Conservation (phyloP, 2,113 vertebrate genomes). For the Semicossyphus pulcher region DNA sequence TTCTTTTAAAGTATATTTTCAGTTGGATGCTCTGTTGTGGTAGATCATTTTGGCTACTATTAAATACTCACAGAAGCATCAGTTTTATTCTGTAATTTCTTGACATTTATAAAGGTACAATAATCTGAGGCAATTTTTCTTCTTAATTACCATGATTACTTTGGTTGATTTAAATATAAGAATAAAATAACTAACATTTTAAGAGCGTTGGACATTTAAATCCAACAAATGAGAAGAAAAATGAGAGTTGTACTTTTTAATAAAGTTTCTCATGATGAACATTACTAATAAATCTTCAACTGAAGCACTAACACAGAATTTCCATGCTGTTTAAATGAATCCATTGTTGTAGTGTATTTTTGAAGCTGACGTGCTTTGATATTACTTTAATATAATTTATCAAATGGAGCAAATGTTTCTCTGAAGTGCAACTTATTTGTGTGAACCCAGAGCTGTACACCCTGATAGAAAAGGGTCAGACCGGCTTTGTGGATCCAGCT, state of each 20-base stretch:
- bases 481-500: slow-evolving; percentile 61
- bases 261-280: background rate
- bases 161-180: too few species aligned
- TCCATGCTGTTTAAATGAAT: background rate
- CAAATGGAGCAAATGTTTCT: background rate
- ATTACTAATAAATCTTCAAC: background rate
- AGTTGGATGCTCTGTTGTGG: too few species aligned
- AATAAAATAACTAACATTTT: too few species aligned
- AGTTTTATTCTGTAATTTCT: background rate
- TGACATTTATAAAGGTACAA: background rate
- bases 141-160: too few species aligned
- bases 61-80: too few species aligned
- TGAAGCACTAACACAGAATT: too few species aligned
- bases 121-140: background rate
- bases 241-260: background rate
- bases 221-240: background rate
- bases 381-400: too few species aligned
- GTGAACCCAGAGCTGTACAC: slow-evolving; percentile 74
- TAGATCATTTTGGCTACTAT: too few species aligned
- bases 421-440: slow-evolving; percentile 5
- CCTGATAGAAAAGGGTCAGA: slow-evolving; percentile 72
- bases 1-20: too few species aligned
- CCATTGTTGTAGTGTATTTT: background rate
- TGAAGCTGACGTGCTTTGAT: background rate
- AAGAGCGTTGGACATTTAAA: background rate